These are phyloP conservation scores for Azemiops feae DNA, from an alignment of 2,113 vertebrate species.

Conservation along the genomic window DNA sequence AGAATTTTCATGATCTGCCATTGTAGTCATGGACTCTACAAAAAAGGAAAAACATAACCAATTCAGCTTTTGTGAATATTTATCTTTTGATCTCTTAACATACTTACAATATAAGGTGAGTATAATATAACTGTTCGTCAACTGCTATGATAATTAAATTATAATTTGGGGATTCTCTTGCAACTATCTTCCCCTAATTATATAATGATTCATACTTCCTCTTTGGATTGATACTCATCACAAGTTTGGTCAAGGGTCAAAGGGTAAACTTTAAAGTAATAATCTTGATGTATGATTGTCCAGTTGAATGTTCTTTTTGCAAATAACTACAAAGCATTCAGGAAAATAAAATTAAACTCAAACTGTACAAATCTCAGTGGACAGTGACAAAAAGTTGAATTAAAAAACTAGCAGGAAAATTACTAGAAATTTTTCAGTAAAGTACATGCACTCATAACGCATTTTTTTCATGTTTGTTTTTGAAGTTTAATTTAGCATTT, in stretches of 20 bases:
- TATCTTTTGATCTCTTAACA: background rate
- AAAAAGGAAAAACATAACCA: slow-evolving; percentile 28
- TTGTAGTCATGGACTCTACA: slow-evolving; percentile 40
- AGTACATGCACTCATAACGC: background rate
- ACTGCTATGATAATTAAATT: background rate
- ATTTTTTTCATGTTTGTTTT: background rate
- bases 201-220: background rate
- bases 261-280: background rate
- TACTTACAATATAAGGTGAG: background rate
- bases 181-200: background rate
- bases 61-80: slow-evolving; percentile 1
- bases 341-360: background rate
- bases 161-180: background rate
- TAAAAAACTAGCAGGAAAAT: background rate
- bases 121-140: background rate
- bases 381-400: background rate
- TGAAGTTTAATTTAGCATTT: background rate
- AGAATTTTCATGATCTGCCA: slow-evolving; percentile 6
- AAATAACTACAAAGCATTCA: background rate
- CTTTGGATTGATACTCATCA: background rate
- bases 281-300: background rate
- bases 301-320: background rate
- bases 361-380: background rate
- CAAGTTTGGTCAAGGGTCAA: background rate
- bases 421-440: background rate